Base-by-base conservation (phyloP, 2,888 invertebrate genomes). In the Polyploca ridens region DNA sequence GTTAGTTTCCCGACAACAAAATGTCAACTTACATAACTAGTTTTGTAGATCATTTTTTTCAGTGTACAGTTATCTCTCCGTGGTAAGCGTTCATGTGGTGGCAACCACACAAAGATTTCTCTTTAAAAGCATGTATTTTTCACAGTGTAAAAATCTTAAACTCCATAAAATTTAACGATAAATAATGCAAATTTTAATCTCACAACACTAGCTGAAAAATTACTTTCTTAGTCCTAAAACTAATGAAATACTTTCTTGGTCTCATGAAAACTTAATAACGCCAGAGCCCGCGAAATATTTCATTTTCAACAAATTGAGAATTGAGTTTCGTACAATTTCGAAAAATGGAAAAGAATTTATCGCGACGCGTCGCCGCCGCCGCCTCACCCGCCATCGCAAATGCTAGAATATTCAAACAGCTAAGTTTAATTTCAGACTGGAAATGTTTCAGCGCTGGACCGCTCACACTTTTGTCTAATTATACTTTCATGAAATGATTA, bases 341-440 rank as follows among this genome's bases (percentile, higher is more conserved):
- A 54, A 54, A 54, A 54, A 54, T 54, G n/a, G 16, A 16, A 54
- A 54, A 54, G 54, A 54, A 54, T 54, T 54, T 54, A 54, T 54
- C 54, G 16, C 10, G 54, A 7, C 54, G 46, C n/a, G 46, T 46
- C 44, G 41, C 13, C 44, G 54, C 0, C 54, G 19, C 3, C 54
- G 46, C 46, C n/a, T 6, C 46, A n/a, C 3, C 46, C 5, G 44
- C 46, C 46, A 19, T 54, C 54, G 19, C 16, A 54, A 54, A 2
- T n/a, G 54, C 54, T 54, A n/a, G 49, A 49, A 61, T 66, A 62
- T 66, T 63, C 62, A 58, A 38, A 54, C 10, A 19, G 54, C 54
- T 54, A 54, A 54, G 10, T 54, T 54, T 54, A 54, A 54, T 54
- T 46, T 54, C 10, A 10, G 16, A 1, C 10, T 19, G 54, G 3